Base-by-base conservation (phyloP, 2,113 vertebrate species). In the Crypturellus undulatus region DNA sequence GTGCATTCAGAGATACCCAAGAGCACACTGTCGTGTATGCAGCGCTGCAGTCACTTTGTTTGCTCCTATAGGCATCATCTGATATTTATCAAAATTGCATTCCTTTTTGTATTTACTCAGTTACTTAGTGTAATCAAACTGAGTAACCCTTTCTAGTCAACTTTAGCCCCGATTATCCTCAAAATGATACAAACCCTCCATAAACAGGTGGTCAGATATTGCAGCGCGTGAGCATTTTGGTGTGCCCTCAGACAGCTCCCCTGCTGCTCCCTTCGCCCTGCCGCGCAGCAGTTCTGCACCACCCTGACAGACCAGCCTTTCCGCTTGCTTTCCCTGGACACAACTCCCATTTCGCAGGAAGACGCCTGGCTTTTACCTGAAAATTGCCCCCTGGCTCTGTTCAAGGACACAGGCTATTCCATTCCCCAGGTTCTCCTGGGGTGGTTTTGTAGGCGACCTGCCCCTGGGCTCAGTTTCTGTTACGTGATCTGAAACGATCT, bases 1-100 rank as follows among this genome's bases (percentile, higher is more conserved):
- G 34, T 0, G 0, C 19, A 25, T 63, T 2, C 20, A 25, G 58
- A 42, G 47, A 9, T 64, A 2, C 2, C n/a, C 1, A 40, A 36
- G 64, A 54, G 64, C 40, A 40, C 10, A 8, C 16, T 26, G 51
- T 26, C 3, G 20, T 2, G 2, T 17, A 32, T 3, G 22, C 42
- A 65, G 21, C 2, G 1, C 5, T 54, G 62, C 0, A 1, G 30
- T 40, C 1, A 7, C 34, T 70, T 69, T 47, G 4, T 47, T 47
- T 49, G 28, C 49, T 77, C 9, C 25, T 51, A 18, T 9, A 32
- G 0, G 10, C 21, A 8, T 42, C 58, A 38, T 34, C 30, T 49
- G 79, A 64, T 49, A 49, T 63, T 56, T 70, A 56, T 22, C 15
- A 34, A 56, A 83, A 83, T 2, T 5, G 28, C 56, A 77, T 42